Evolutionary conservation across 2,888 invertebrate species (phyloP).

Genomic region (Morpho helenor): DNA sequence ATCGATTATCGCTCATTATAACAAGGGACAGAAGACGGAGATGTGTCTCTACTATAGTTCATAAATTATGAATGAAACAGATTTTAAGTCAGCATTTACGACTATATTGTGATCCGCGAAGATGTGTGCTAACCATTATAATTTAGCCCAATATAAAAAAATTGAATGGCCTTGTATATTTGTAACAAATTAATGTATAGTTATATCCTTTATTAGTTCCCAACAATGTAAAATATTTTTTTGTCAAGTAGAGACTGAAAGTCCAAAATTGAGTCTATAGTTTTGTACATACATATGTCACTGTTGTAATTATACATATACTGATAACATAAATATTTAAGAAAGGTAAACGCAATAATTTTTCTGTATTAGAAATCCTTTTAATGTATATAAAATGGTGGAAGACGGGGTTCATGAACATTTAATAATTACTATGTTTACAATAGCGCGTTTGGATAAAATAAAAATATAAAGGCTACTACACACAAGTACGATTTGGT

Average conservation of each 20-base stretch:
- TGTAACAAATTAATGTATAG: conserved; percentile 57
- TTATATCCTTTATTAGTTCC: conserved; percentile 50
- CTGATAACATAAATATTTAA: conserved; percentile 68
- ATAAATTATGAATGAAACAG: too few species aligned
- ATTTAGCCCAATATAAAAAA: conserved; percentile 29
- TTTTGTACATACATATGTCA: conserved; percentile 72
- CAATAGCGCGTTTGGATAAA: conserved; percentile 1
- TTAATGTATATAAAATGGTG: conserved; percentile 60
- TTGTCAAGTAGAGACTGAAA: conserved; percentile 74
- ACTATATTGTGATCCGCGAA: not conserved
- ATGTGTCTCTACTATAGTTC: too few species aligned
- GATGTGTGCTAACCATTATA: conserved; percentile 8
- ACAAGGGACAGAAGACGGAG: too few species aligned
- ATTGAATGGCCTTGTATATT: conserved; percentile 65
- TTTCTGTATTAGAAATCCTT: conserved; percentile 70
- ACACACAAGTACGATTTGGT: too few species aligned
- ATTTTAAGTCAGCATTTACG: not conserved
- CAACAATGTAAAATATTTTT: conserved; percentile 57
- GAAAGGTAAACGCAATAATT: conserved; percentile 71
- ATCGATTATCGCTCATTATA: too few species aligned
- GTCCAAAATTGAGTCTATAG: conserved; percentile 78
- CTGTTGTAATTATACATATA: conserved; percentile 72
- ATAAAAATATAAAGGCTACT: too few species aligned
- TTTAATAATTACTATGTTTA: conserved; percentile 3
- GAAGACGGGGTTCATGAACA: conserved; percentile 38